A percentile compares a stretch with the other conserved stretches of the same genome.
Conservation (phyloP, 2,113 vertebrate genomes). For the Tangachromis dhanisi region DNA sequence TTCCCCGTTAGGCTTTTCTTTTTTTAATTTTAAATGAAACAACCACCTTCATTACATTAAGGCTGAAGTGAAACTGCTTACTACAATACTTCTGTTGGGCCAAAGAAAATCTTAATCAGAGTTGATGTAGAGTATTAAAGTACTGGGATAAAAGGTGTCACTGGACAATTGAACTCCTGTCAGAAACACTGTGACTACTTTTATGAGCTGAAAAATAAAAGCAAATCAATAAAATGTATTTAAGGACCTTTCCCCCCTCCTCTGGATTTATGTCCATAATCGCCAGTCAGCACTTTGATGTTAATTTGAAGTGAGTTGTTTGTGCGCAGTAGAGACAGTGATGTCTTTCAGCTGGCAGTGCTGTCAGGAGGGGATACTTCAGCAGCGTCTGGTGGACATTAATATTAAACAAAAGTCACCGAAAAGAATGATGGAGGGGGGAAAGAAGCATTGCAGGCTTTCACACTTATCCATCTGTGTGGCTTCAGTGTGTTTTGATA, state of each 20-base stretch:
- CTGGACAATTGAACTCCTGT: constrained; percentile 21
- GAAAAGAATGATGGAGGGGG: neutral
- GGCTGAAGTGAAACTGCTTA: neutral
- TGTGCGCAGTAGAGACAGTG: neutral
- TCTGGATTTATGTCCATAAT: neutral
- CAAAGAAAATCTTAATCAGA: neutral
- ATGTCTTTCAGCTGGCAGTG: neutral
- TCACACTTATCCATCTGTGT: neutral
- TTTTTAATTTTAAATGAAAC: neutral
- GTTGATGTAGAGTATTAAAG: constrained; percentile 18
- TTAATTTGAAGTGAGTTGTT: constrained; percentile 7
- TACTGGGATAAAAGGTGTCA: constrained; percentile 19
- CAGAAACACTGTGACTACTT: neutral
- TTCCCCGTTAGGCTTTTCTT: neutral
- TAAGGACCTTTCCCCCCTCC: neutral
- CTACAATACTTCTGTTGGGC: neutral
- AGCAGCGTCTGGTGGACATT: neutral
- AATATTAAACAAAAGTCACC: neutral
- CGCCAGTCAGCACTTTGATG: neutral
- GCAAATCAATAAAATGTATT: constrained; percentile 1
- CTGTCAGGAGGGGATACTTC: neutral
- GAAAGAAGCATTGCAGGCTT: neutral
- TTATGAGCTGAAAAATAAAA: neutral
- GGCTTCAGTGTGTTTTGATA: neutral
- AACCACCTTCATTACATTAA: neutral